Percentiles rank a stretch among this genome's conserved stretches.
These are phyloP conservation scores for Phyllostomus hastatus DNA, from an alignment of 2,113 vertebrate genomes.

Conservation along the genomic window DNA sequence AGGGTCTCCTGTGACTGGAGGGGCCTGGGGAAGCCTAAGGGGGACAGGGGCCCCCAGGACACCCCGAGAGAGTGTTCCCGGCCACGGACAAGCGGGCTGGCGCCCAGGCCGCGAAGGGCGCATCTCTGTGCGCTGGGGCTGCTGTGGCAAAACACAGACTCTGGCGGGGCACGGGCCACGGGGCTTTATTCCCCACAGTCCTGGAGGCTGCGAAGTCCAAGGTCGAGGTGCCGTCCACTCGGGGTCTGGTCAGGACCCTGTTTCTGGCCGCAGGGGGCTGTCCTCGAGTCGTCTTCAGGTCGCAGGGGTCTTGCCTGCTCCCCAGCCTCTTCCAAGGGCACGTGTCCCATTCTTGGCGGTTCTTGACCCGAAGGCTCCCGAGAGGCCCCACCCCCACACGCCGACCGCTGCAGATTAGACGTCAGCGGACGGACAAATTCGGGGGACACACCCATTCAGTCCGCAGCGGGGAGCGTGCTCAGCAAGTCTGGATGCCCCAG, in stretches of 20 bases:
- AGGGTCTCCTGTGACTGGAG: fast-evolving
- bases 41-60: fast-evolving
- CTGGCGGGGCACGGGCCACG: fast-evolving
- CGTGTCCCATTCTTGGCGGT: neutral
- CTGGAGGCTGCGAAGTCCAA: neutral
- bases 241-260: neutral
- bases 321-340: neutral
- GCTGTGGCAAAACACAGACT: neutral
- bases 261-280: neutral
- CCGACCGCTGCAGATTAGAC: neutral
- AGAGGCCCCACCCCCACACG: neutral
- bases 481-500: neutral
- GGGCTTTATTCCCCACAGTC: fast-evolving
- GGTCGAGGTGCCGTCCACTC: neutral
- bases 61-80: neutral
- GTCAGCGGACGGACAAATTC: fast-evolving
- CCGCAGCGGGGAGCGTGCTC: neutral
- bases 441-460: neutral
- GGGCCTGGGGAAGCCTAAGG: neutral
- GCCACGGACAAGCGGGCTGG: fast-evolving
- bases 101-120: fast-evolving
- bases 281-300: neutral
- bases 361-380: neutral
- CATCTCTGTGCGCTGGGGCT: neutral
- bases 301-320: neutral